Percentiles rank a stretch among this genome's conserved stretches.
These are phyloP conservation scores for Triplophysa rosa DNA, from an alignment of 2,113 vertebrate species.

Conservation along the genomic window DNA sequence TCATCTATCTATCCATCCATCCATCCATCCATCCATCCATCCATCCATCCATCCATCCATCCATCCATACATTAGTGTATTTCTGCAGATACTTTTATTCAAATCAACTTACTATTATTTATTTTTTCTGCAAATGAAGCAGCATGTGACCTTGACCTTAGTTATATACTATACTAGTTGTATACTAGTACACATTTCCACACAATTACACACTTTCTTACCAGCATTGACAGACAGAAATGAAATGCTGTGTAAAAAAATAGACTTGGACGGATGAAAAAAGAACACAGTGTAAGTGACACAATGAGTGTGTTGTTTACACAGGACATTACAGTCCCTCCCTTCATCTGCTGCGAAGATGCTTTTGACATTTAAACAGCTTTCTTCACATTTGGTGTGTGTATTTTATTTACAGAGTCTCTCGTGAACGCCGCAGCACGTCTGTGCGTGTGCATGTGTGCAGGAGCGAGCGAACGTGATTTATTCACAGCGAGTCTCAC, in stretches of 20 bases:
- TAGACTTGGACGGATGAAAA: background rate
- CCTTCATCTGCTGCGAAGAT: constrained; percentile 58
- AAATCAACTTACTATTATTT: no score
- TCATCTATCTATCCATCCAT: no score
- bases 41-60: no score
- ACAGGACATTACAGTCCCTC: constrained; percentile 31
- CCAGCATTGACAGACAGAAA: background rate
- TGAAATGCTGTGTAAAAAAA: background rate
- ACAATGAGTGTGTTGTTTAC: constrained; percentile 18
- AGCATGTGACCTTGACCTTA: no score
- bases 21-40: no score
- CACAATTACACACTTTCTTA: no score
- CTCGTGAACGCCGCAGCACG: background rate
- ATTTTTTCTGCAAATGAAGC: no score
- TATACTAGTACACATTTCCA: no score
- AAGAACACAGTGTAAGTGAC: background rate
- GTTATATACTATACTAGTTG: no score
- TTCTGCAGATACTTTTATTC: no score
- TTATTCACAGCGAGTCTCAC: constrained; percentile 29
- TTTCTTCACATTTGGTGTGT: constrained; percentile 69
- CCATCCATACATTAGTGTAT: no score
- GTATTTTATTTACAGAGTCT: constrained; percentile 65
- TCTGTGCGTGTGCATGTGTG: constrained; percentile 17
- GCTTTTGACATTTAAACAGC: constrained; percentile 74
- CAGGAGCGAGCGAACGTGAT: constrained; percentile 26